These are phyloP conservation scores for Crocodylus rhombifer DNA, from an alignment of 2,797 vertebrate genomes.

Conservation along the genomic window DNA sequence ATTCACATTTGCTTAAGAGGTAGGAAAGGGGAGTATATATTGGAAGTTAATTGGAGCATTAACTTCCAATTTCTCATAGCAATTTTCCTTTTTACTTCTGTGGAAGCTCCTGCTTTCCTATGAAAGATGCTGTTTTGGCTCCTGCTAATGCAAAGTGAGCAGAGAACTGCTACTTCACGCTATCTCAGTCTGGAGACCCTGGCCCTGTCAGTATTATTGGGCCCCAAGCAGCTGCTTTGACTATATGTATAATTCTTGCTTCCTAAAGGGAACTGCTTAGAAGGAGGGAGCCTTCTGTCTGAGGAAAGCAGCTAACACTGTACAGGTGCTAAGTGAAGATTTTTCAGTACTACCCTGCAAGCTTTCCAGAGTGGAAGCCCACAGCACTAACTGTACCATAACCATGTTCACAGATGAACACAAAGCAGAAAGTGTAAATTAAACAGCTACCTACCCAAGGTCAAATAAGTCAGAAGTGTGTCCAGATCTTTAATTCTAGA, in stretches of 20 bases:
- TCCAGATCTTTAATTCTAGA: slow-evolving; percentile 69
- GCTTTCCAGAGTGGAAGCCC: not conserved
- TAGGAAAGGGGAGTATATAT: not conserved
- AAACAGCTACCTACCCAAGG: slow-evolving; percentile 71
- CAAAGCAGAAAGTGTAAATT: slow-evolving; percentile 31
- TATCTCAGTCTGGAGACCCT: not conserved
- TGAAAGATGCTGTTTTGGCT: not conserved
- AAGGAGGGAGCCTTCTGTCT: not conserved
- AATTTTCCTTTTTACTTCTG: not conserved
- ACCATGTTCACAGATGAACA: slow-evolving; percentile 7
- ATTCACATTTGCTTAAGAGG: not conserved
- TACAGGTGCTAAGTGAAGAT: not conserved
- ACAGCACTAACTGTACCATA: not conserved
- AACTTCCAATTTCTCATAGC: not conserved
- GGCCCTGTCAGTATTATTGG: not conserved
- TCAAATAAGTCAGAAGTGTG: slow-evolving; percentile 72
- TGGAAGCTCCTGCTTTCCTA: not conserved
- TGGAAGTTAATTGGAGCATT: not conserved
- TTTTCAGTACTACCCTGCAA: not conserved
- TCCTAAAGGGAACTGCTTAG: not conserved
- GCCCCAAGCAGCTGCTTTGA: not conserved
- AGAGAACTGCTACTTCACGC: not conserved
- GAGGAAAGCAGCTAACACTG: not conserved
- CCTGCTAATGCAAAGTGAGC: not conserved
- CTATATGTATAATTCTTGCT: not conserved